Conservation (phyloP, 2,113 vertebrate genomes). For the Eupsittula cactorum region DNA sequence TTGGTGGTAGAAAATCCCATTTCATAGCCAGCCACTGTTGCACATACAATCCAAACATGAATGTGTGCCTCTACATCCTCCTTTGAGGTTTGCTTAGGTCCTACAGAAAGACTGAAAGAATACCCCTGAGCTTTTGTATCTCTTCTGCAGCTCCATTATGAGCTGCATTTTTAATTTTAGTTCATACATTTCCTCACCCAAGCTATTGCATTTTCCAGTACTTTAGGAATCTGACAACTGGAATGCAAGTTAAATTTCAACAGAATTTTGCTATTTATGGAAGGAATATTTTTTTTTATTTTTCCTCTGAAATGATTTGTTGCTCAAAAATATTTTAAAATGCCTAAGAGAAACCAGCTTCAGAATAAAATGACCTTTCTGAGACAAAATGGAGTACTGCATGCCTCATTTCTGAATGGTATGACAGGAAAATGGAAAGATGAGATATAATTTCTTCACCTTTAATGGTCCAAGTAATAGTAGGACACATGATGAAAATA, state of each 20-base stretch:
- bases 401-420: not conserved
- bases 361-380: not conserved
- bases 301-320: not conserved
- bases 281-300: not conserved
- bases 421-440: constrained; percentile 3
- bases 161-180: not conserved
- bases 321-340: not conserved
- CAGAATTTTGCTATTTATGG: not conserved
- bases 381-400: not conserved
- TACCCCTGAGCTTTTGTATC: not conserved
- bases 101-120: not conserved
- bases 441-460: not conserved
- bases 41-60: not conserved
- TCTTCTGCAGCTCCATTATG: not conserved
- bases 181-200: not conserved
- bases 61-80: rapidly evolving
- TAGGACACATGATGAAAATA: not conserved
- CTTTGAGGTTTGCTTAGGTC: not conserved
- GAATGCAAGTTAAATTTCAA: not conserved
- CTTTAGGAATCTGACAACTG: not conserved
- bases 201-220: not conserved
- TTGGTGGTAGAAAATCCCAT: not conserved
- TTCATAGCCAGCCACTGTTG: not conserved
- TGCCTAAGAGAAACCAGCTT: not conserved
- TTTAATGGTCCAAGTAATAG: not conserved